Conservation (phyloP, 2,888 invertebrate genomes). For the Odontothrips loti region DNA sequence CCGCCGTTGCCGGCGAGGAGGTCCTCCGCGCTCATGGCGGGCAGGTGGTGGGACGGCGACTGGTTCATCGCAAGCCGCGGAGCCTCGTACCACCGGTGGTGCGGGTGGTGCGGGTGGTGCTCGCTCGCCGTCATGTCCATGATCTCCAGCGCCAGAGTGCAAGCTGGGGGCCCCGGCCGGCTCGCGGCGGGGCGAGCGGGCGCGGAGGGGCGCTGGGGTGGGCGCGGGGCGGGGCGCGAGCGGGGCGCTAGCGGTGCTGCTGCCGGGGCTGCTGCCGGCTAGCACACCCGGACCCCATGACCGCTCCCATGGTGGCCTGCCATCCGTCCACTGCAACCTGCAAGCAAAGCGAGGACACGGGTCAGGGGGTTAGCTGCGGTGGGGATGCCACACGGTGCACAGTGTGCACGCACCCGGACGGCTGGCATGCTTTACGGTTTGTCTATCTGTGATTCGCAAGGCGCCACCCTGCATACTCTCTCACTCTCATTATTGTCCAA, state of each 20-base stretch:
- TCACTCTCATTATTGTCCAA: not conserved
- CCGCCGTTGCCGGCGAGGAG: conserved; percentile 16
- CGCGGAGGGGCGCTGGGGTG: not conserved
- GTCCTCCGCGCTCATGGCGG: conserved; percentile 17
- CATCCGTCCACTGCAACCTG: not conserved
- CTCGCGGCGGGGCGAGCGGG: conserved; percentile 4
- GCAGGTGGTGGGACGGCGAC: conserved; percentile 15
- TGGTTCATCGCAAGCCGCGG: conserved; percentile 21
- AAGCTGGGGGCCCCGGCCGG: conserved; percentile 8
- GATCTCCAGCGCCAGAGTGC: conserved; percentile 23
- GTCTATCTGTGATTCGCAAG: too few species aligned
- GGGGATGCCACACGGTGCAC: too few species aligned
- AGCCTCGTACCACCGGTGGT: conserved; percentile 20
- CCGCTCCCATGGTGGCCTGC: not conserved
- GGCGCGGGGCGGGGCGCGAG: not conserved
- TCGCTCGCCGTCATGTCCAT: conserved; percentile 23
- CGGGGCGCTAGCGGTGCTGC: not conserved
- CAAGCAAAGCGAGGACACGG: not conserved
- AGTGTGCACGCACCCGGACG: too few species aligned
- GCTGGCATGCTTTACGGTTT: too few species aligned
- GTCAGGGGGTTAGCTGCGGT: too few species aligned
- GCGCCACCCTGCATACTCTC: too few species aligned
- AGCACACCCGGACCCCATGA: not conserved
- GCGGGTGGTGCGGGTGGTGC: conserved; percentile 20
- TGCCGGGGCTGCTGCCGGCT: not conserved